phyloP scores from a whole-genome alignment of 1,140 invertebrate genomes.

The Calosoma granatense region DNA sequence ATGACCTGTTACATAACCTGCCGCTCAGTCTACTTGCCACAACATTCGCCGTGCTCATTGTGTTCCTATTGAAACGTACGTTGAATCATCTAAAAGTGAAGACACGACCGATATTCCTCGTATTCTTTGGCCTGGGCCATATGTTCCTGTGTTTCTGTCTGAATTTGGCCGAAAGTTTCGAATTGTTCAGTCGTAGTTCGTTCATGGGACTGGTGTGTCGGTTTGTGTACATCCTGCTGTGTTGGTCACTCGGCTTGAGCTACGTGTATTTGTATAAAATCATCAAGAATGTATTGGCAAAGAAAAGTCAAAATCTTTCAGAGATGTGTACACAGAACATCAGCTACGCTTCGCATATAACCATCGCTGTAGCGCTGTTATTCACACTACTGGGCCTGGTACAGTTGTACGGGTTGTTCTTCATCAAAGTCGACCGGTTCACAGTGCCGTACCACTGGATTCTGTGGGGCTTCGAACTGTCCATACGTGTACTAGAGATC shows the following conservation, averaged over 20 bases:
- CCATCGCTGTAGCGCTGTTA: slow-evolving; percentile 69
- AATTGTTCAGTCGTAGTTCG: slow-evolving; percentile 32
- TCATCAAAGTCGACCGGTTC: slow-evolving; percentile 46
- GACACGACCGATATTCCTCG: slow-evolving; percentile 61
- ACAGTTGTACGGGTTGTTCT: slow-evolving; percentile 74
- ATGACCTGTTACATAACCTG: slow-evolving; percentile 70
- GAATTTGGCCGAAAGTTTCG: slow-evolving; percentile 58
- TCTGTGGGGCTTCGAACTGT: slow-evolving; percentile 82
- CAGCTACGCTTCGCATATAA: slow-evolving; percentile 74
- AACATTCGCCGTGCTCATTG: slow-evolving; percentile 72
- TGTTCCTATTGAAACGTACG: slow-evolving; percentile 68
- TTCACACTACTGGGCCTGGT: slow-evolving; percentile 71
- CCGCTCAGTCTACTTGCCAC: slow-evolving; percentile 75
- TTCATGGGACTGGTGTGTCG: slow-evolving; percentile 67
- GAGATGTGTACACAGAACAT: slow-evolving; percentile 57
- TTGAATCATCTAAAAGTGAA: slow-evolving; percentile 57
- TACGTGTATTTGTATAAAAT: slow-evolving; percentile 75
- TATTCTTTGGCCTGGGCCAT: slow-evolving; percentile 61
- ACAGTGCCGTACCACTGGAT: slow-evolving; percentile 57
- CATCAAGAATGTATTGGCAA: slow-evolving; percentile 51
- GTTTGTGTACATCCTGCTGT: slow-evolving; percentile 68
- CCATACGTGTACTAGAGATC: slow-evolving; percentile 71
- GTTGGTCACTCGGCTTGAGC: slow-evolving; percentile 66
- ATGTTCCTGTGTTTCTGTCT: slow-evolving; percentile 65
- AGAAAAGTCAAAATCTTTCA: slow-evolving; percentile 52